Evolutionary conservation across 2,888 invertebrate genomes (phyloP).

Genomic region (Axea sp.): DNA sequence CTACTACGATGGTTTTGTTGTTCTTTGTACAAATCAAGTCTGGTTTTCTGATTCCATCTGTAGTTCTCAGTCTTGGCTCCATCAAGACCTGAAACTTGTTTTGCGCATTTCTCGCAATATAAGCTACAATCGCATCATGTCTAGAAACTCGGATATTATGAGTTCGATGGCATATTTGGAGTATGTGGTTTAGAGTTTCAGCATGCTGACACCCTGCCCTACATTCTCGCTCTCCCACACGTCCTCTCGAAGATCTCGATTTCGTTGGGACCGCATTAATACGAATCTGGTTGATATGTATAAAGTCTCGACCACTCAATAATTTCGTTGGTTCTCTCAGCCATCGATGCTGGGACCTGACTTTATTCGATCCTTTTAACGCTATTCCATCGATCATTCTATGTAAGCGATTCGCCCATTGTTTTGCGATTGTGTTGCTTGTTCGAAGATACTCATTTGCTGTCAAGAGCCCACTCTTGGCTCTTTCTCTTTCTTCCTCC

Average conservation of each 20-base stretch:
- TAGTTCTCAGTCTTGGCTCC: slow-evolving; percentile 66
- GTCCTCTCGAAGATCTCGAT: slow-evolving; percentile 67
- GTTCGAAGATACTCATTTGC: not conserved
- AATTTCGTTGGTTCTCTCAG: slow-evolving; percentile 56
- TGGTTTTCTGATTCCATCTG: slow-evolving; percentile 38
- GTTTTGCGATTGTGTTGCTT: not conserved
- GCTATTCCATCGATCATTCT: slow-evolving; percentile 17
- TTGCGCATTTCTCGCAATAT: slow-evolving; percentile 1
- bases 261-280: slow-evolving; percentile 71
- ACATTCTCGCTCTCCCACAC: slow-evolving; percentile 31
- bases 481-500: not conserved
- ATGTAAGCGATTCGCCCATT: slow-evolving; percentile 13
- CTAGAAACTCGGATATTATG: slow-evolving; percentile 71
- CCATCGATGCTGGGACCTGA: not conserved
- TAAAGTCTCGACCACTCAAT: slow-evolving; percentile 70
- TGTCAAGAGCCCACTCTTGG: not conserved
- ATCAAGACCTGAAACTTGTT: slow-evolving; percentile 9
- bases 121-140: slow-evolving; percentile 67
- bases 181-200: slow-evolving; percentile 71
- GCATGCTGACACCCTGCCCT: slow-evolving; percentile 68
- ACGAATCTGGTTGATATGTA: slow-evolving; percentile 68
- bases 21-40: slow-evolving; percentile 39
- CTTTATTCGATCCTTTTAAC: slow-evolving; percentile 5
- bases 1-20: slow-evolving; percentile 25
- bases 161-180: slow-evolving; percentile 71